phyloP scores from a whole-genome alignment of 2,888 invertebrate species.

The Caenorhabditis sp. region DNA sequence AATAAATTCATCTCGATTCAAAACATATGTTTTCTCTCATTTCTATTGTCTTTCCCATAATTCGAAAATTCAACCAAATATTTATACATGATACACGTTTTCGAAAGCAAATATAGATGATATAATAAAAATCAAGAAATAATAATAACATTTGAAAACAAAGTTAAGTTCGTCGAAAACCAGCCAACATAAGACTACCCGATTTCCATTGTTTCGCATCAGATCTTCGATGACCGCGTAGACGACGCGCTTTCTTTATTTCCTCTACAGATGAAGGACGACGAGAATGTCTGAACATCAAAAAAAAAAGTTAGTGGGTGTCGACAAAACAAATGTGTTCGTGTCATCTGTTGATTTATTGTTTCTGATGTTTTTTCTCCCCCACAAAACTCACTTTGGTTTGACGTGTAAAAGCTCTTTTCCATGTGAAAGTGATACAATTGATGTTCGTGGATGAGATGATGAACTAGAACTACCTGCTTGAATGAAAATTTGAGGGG shows the following conservation, averaged over 20 bases:
- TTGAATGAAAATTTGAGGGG: constrained; percentile 42
- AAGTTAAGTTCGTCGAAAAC: constrained; percentile 48
- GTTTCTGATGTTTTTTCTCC: background rate
- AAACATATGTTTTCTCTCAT: background rate
- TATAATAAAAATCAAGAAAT: background rate
- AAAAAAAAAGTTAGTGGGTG: constrained; percentile 10
- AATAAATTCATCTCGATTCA: background rate
- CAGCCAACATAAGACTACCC: constrained; percentile 61
- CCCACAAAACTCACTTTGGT: constrained; percentile 29
- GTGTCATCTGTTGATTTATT: constrained; percentile 36
- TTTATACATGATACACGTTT: background rate
- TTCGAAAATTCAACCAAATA: background rate
- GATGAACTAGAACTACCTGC: constrained; percentile 39
- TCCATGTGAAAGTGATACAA: constrained; percentile 27
- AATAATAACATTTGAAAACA: too few relatives aligned
- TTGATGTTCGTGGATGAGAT: constrained; percentile 27
- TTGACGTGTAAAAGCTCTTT: constrained; percentile 41
- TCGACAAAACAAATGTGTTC: constrained; percentile 41
- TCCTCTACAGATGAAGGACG: constrained; percentile 55
- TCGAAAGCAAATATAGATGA: background rate
- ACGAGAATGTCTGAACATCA: constrained; percentile 42
- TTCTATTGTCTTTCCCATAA: background rate
- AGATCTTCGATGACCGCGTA: constrained; percentile 52
- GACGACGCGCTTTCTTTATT: constrained; percentile 47
- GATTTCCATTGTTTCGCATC: constrained; percentile 62